Evolutionary conservation across 2,797 vertebrate species (phyloP), one percentile per base, ranked within the genome.

Genomic region (Ctenosaura bakeri): DNA sequence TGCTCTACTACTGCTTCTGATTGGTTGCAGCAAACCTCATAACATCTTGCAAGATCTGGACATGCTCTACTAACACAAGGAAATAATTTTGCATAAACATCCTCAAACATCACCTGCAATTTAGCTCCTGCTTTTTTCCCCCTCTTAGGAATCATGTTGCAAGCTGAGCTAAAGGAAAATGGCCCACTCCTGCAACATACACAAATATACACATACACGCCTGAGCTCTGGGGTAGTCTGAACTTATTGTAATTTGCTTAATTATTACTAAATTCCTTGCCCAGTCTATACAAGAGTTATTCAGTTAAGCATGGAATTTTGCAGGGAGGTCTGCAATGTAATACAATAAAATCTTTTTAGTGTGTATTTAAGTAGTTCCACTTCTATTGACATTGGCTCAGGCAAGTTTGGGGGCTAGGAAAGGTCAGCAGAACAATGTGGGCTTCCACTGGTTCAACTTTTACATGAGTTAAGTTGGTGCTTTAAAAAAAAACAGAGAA

Each of bases 261-360:
- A 88, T 46, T 82, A n/a, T 80, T 82, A 59, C 54, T 62, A 74
- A 62, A 35, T 42, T 89, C 59, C 90, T 93, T 92, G 80, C 81
- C 62, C 0, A 84, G 89, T 92, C 87, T 91, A 76, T 88, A 73
- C 89, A 88, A 91, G 10, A 20, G 78, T 59, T 73, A 56, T 18
- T 32, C 8, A 89, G 85, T 92, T 92, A 93, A 92, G 83, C 83
- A 92, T 52, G 90, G 71, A 95, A 79, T 92, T 94, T 92, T 59
- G 16, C 94, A 95, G 0, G 93, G 95, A 96, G 95, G 96, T 95
- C 96, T 90, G 89, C 90, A 94, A 1, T 64, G 88, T 93, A 96
- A 94, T 91, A 93, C 92, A 94, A 94, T 93, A 95, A 94, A 94
- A 69, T 91, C 90, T 87, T 93, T 94, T 94, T 95, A 93, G 85